Base-by-base conservation (phyloP, 2,888 invertebrate species). In the Ennomos fuscantarius region DNA sequence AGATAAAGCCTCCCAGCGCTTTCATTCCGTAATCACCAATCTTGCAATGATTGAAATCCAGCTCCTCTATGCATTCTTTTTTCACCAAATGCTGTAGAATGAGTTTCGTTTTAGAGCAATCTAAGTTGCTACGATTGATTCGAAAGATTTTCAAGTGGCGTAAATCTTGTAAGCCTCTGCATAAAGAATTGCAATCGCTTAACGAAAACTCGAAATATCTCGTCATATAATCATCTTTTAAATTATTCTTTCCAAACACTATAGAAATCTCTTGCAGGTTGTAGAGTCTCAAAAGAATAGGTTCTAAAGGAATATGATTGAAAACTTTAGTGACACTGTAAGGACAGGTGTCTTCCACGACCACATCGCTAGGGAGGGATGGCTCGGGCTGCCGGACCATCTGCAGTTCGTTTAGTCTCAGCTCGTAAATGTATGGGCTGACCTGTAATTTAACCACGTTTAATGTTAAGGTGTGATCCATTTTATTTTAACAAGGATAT, bases 41-140 rank as follows among this genome's bases (percentile, higher is more conserved):
- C 66, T 93, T 91, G 74, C 95, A 95, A 73, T 95, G 93, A 58
- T 94, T 95, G 46, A 95, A 93, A 76, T 95, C 94, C 34, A 95
- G 71, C 69, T 94, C 94, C 62, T 93, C 89, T 33, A 95, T 80
- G 66, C 88, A 79, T 60, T 86, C 88, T 63, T 92, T 89, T 61
- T 92, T 93, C 0, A 87, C 82, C 13, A 93, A 79, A 63, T 92
- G 87, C 71, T 93, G 93, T 32, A 94, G 84, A 42, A 95, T 86
- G 1, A 93, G 79, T 55, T 94, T 94, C 0, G 92, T 92, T 75
- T 94, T 94, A 0, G 87, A 84, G 69, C 93, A 94, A 70, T 94
- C 93, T 41, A 95, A 76, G 65, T 92, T 93, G 67, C 94, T 94
- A 37, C 93, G 87, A 58, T 94, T 94, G 10, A 95, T 87, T 41